A percentile compares a stretch with the other conserved stretches of the same genome.
Evolutionary conservation across 2,797 vertebrate species (phyloP).

Genomic region (Nasua narica): DNA sequence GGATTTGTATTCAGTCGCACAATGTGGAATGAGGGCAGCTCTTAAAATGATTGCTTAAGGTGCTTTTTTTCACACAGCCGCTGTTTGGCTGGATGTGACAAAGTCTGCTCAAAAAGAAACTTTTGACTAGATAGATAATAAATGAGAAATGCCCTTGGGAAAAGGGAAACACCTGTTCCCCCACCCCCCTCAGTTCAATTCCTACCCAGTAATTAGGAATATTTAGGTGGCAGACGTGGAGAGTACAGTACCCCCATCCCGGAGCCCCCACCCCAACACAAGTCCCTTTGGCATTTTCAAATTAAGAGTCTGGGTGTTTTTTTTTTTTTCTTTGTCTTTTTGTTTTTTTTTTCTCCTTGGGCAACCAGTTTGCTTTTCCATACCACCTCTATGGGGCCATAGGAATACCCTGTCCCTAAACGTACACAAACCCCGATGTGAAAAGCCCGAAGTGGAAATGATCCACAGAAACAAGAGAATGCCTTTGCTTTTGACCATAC

Average conservation of each 20-base stretch:
- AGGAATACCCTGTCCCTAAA: conserved; percentile 55
- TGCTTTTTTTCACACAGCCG: conserved; percentile 65
- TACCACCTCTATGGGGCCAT: not conserved
- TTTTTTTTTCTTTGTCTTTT: not conserved
- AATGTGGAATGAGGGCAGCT: conserved; percentile 74
- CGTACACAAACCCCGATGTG: conserved; percentile 54
- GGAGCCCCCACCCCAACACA: not conserved
- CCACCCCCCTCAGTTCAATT: conserved; percentile 37
- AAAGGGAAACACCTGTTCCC: conserved; percentile 55
- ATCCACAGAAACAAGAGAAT: conserved; percentile 66
- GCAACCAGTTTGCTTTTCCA: conserved; percentile 20
- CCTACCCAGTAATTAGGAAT: conserved; percentile 69
- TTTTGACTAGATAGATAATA: conserved; percentile 68
- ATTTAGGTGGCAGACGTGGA: conserved; percentile 54
- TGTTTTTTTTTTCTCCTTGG: conserved; percentile 4
- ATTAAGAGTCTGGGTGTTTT: not conserved
- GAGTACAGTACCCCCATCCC: not conserved
- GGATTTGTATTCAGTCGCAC: conserved; percentile 73
- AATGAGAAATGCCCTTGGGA: conserved; percentile 62
- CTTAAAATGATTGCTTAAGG: conserved; percentile 75
- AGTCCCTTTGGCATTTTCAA: conserved; percentile 51
- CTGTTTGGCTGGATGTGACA: conserved; percentile 66
- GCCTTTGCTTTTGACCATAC: conserved; percentile 83
- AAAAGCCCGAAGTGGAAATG: conserved; percentile 72
- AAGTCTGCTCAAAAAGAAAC: conserved; percentile 66